Conservation (phyloP, 2,113 vertebrate genomes). For the Passer domesticus region DNA sequence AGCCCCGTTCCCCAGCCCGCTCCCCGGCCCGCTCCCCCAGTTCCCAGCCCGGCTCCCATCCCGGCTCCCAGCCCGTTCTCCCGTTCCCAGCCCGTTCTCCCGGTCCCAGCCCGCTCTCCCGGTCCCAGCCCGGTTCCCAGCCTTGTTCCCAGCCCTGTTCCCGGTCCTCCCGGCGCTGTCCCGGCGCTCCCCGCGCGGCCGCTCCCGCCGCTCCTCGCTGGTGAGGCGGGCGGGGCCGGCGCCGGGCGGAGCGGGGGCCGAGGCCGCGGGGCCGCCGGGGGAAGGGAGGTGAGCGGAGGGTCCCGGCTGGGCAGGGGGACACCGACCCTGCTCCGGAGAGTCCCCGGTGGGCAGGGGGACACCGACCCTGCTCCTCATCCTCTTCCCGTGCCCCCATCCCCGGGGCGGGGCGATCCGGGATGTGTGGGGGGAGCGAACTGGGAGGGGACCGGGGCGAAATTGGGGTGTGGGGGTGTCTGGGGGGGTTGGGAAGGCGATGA, state of each 20-base stretch:
- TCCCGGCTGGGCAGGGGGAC: rapidly evolving
- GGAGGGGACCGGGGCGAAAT: neutral
- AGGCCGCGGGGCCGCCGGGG: neutral
- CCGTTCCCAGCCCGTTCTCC: too few relatives aligned
- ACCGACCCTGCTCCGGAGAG: too few relatives aligned
- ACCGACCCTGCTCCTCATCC: neutral
- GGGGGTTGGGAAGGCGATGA: neutral
- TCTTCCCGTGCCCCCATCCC: neutral
- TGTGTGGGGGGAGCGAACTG: neutral
- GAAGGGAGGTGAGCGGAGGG: neutral
- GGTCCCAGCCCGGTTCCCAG: neutral
- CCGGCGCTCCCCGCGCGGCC: neutral
- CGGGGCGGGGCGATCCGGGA: neutral
- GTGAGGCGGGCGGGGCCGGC: neutral
- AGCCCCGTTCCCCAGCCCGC: too few relatives aligned
- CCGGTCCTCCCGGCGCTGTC: neutral
- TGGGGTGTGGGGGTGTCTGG: neutral
- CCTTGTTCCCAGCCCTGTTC: neutral
- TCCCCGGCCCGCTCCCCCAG: too few relatives aligned
- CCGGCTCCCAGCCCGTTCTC: too few relatives aligned
- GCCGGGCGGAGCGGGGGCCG: neutral
- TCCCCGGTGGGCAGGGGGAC: rapidly evolving
- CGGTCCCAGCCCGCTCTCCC: too few relatives aligned
- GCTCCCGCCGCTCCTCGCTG: neutral
- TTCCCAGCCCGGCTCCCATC: rapidly evolving